Conservation (phyloP, 2,888 invertebrate genomes). For the Apamea epomidion region DNA sequence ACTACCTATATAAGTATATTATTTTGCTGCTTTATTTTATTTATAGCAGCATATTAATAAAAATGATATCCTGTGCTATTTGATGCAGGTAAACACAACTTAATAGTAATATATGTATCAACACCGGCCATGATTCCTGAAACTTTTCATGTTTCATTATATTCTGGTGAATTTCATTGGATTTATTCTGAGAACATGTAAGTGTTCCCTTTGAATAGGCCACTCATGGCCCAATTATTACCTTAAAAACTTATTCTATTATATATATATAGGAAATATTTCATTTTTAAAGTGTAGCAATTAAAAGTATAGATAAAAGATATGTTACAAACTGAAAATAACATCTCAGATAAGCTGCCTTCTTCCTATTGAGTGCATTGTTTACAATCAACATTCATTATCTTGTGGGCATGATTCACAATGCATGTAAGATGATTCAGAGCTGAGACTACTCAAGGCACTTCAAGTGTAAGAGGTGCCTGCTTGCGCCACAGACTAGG, state of each 20-base stretch:
- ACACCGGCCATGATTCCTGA: background rate
- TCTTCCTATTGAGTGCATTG: slow-evolving; percentile 47
- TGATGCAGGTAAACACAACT: background rate
- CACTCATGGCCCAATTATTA: background rate
- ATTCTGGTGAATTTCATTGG: slow-evolving; percentile 13
- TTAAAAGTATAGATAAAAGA: background rate
- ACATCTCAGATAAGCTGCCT: slow-evolving; percentile 24
- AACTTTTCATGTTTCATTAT: slow-evolving; percentile 15
- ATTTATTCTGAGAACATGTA: slow-evolving; percentile 20
- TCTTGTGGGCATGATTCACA: slow-evolving; percentile 55
- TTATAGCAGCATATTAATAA: slow-evolving; percentile 1
- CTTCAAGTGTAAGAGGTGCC: slow-evolving; percentile 8
- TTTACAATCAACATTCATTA: slow-evolving; percentile 53
- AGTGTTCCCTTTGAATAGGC: slow-evolving; percentile 3
- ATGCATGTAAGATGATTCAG: slow-evolving; percentile 49
- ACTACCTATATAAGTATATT: no score
- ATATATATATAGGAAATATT: background rate
- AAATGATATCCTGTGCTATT: background rate
- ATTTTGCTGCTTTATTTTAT: background rate
- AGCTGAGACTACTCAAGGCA: background rate
- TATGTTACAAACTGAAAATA: slow-evolving; percentile 1
- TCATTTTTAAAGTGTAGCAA: background rate
- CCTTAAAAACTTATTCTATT: background rate
- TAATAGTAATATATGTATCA: background rate
- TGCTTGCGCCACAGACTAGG: slow-evolving; percentile 45